Evolutionary conservation across 2,797 vertebrate species (phyloP).

Genomic region (Arrhamphus sclerolepis): DNA sequence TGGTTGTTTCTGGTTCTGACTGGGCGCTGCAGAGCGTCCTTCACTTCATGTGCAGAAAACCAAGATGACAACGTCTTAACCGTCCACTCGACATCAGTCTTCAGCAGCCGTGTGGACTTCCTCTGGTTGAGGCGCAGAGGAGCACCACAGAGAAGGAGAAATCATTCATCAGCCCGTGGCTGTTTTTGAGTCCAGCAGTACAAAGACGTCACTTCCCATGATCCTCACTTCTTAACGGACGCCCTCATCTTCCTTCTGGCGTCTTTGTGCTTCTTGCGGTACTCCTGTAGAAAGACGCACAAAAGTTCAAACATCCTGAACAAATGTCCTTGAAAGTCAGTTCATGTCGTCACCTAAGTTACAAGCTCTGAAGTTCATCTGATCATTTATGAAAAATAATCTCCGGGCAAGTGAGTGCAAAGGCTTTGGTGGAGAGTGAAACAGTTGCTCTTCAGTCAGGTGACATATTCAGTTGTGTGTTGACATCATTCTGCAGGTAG

Average conservation of each 20-base stretch:
- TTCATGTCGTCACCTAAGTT: background rate
- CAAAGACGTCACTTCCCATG: slow-evolving; percentile 29
- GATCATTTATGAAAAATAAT: too few relatives aligned
- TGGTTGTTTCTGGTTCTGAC: too few relatives aligned
- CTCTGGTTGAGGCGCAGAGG: background rate
- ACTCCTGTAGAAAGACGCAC: slow-evolving; percentile 53
- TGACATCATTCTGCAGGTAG: background rate
- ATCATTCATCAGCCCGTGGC: background rate
- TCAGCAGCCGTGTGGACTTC: background rate
- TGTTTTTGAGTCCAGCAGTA: slow-evolving; percentile 1
- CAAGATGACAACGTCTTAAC: background rate
- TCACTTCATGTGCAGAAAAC: slow-evolving; percentile 13
- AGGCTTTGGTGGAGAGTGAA: too few relatives aligned
- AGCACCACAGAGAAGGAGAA: background rate
- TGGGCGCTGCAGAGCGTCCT: background rate
- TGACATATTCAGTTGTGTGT: background rate
- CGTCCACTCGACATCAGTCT: too few relatives aligned
- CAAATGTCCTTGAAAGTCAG: background rate
- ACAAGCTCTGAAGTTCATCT: too few relatives aligned
- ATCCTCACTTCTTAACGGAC: slow-evolving; percentile 64
- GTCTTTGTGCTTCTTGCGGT: slow-evolving; percentile 79
- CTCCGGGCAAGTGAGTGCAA: too few relatives aligned
- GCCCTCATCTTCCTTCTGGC: slow-evolving; percentile 71
- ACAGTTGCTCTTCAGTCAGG: background rate
- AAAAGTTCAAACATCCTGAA: background rate